Conservation (phyloP, 2,797 vertebrate species). For the Rachycentron canadum region DNA sequence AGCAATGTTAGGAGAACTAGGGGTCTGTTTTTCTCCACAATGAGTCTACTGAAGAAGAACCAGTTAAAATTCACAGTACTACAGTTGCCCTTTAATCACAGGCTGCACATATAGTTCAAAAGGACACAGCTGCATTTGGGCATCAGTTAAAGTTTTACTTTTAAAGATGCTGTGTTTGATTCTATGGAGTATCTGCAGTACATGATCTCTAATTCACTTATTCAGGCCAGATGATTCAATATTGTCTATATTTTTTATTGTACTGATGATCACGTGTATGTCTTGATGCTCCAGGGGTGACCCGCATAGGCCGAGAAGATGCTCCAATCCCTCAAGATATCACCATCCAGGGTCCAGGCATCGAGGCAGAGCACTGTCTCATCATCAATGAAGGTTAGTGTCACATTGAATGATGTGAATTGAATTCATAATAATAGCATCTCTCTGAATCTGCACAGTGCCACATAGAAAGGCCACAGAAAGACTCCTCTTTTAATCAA, state of each 20-base stretch:
- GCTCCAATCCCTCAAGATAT: constrained; percentile 86
- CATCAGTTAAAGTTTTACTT: neutral
- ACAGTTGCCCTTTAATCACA: neutral
- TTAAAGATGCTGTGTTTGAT: neutral
- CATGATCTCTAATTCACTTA: neutral
- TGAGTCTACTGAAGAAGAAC: constrained; percentile 10
- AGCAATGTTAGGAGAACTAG: constrained; percentile 39
- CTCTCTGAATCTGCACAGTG: neutral
- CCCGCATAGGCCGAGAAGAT: constrained; percentile 86
- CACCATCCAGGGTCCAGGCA: constrained; percentile 83
- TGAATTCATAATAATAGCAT: neutral
- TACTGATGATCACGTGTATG: neutral
- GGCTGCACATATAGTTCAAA: constrained; percentile 16
- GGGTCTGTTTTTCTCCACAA: constrained; percentile 32
- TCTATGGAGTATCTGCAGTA: neutral
- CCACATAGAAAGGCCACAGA: neutral
- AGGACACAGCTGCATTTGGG: neutral
- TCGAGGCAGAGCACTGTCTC: constrained; percentile 87
- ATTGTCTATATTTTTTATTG: neutral
- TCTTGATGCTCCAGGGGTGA: constrained; percentile 78
- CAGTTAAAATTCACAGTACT: neutral
- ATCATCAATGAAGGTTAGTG: constrained; percentile 83
- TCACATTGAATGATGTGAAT: constrained; percentile 15
- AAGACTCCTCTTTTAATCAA: neutral
- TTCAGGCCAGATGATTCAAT: neutral